Evolutionary conservation across 53 echinoderm and acorn worm genomes (phyloP).

Genomic region (Crossaster papposus): DNA sequence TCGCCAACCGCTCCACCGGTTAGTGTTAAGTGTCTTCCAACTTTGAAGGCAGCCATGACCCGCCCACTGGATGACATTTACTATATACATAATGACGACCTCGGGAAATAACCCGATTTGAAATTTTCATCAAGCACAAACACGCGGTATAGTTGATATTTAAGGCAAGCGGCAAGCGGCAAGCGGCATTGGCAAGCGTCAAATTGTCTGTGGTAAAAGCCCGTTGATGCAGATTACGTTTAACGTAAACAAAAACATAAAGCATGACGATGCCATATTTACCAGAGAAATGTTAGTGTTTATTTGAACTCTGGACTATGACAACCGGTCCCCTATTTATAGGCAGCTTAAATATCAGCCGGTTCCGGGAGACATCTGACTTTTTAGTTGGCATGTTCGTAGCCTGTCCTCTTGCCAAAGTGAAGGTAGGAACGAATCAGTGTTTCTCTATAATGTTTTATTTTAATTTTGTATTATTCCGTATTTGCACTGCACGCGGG

Average conservation of each 20-base stretch:
- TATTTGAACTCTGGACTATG: neutral
- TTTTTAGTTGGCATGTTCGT: neutral
- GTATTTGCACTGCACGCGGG: neutral
- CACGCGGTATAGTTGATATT: neutral
- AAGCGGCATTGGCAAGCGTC: neutral
- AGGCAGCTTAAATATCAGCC: conserved; percentile 1
- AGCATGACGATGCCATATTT: neutral
- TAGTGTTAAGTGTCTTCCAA: neutral
- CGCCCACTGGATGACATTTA: neutral
- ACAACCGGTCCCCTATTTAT: neutral
- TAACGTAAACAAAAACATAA: neutral
- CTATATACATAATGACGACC: neutral
- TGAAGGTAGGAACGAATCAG: neutral
- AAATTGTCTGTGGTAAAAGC: neutral
- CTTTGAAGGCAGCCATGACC: neutral
- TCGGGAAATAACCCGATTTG: neutral
- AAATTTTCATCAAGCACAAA: neutral
- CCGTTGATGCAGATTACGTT: neutral
- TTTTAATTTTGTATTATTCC: neutral
- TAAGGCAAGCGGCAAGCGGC: too few species aligned
- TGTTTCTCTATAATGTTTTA: neutral
- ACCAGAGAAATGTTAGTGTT: neutral
- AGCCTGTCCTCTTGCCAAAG: neutral
- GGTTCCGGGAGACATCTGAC: neutral
- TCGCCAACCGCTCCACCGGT: too few species aligned